Percentiles rank a stretch among this genome's conserved stretches.
phyloP scores from a whole-genome alignment of 2,113 vertebrate genomes.

The Sebastes fasciatus region DNA sequence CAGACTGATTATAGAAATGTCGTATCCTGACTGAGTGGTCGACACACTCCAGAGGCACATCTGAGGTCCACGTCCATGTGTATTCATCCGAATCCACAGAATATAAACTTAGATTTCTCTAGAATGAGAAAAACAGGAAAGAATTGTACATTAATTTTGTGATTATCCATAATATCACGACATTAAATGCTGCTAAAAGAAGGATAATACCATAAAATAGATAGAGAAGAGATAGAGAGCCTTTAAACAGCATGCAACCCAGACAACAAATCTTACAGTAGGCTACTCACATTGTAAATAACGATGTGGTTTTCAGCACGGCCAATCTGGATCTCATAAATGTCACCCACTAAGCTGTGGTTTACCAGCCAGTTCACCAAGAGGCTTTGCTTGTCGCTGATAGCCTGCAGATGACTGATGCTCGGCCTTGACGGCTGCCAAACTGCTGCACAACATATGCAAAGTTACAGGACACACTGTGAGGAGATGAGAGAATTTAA shows the following conservation, averaged over 20 bases:
- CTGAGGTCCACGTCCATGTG: constrained; percentile 72
- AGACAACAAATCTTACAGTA: neutral
- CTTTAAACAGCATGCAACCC: neutral
- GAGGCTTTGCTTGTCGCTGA: constrained; percentile 37
- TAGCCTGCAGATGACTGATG: constrained; percentile 32
- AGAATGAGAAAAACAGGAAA: constrained; percentile 5
- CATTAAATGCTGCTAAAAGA: neutral
- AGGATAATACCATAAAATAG: neutral
- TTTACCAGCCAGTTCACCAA: constrained; percentile 58
- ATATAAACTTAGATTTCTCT: constrained; percentile 59
- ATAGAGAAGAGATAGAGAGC: neutral
- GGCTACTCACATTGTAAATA: constrained; percentile 57
- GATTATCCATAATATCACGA: neutral
- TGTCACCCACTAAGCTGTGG: neutral
- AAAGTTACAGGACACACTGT: neutral
- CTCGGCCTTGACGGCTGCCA: constrained; percentile 19
- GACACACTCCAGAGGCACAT: constrained; percentile 75
- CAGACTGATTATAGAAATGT: constrained; percentile 38
- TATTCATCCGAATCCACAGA: neutral
- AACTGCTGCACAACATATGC: neutral
- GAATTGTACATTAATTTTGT: too few relatives aligned
- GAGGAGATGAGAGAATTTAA: neutral
- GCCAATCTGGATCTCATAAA: constrained; percentile 71
- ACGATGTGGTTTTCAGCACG: constrained; percentile 40
- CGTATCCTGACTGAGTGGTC: constrained; percentile 78